A percentile compares a stretch with the other conserved stretches of the same genome.
Conservation (phyloP, 2,797 vertebrate species). For the Rhabdophis nuchalis region DNA sequence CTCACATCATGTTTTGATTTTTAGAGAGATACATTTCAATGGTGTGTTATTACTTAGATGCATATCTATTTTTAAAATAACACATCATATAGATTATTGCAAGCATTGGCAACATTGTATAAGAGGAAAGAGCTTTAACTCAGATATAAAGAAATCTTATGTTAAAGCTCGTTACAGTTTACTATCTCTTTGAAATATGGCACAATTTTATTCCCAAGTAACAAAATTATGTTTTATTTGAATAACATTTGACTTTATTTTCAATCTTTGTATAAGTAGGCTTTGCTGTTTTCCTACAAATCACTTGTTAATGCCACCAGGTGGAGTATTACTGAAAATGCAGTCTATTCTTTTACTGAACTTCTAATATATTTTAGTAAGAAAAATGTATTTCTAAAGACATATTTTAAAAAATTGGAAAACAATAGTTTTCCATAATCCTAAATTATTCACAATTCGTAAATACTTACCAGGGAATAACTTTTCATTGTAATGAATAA, state of each 20-base stretch:
- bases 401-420: not conserved
- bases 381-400: not conserved
- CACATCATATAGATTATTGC: not conserved
- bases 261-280: not conserved
- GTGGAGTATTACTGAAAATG: slow-evolving; percentile 47
- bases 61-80: not conserved
- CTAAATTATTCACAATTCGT: not conserved
- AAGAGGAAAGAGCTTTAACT: not conserved
- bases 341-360: slow-evolving; percentile 10
- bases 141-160: not conserved
- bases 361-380: not conserved
- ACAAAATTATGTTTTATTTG: slow-evolving; percentile 4
- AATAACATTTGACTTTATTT: slow-evolving; percentile 12
- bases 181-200: rapidly evolving
- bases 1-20: not conserved
- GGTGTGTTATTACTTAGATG: not conserved
- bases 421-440: not conserved
- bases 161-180: not conserved
- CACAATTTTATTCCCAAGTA: not conserved
- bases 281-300: not conserved
- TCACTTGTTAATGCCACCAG: slow-evolving; percentile 60
- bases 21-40: not conserved
- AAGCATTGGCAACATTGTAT: not conserved
- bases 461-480: not conserved
- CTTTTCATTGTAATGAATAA: not conserved